A percentile compares a stretch with the other conserved stretches of the same genome.
These are phyloP conservation scores for Adoxophyes honmai DNA, from an alignment of 1,140 invertebrate genomes.

Conservation along the genomic window DNA sequence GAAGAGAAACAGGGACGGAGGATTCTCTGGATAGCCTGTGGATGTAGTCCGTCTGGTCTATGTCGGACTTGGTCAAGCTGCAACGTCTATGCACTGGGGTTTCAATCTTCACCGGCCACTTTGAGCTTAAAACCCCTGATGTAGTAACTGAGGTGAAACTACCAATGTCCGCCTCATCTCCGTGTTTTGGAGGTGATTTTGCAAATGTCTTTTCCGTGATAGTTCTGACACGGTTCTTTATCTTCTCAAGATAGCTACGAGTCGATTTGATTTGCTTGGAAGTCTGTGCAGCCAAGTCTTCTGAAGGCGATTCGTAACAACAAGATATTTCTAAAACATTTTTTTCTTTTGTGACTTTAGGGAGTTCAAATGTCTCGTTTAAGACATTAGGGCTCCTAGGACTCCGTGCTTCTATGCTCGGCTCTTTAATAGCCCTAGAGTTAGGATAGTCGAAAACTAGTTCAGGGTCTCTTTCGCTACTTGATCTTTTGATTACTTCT, in stretches of 20 bases:
- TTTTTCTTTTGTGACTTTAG: conserved; percentile 71
- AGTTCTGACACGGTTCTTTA: conserved; percentile 77
- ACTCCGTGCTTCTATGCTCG: conserved; percentile 43
- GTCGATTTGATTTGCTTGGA: conserved; percentile 73
- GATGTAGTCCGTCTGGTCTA: conserved; percentile 79
- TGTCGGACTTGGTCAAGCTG: conserved; percentile 80
- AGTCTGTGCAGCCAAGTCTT: conserved; percentile 66
- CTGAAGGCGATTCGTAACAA: conserved; percentile 76
- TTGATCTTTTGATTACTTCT: conserved; percentile 44
- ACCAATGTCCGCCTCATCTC: conserved; percentile 66
- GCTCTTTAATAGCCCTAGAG: conserved; percentile 53
- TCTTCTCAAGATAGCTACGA: conserved; percentile 78
- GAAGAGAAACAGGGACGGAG: conserved; percentile 59
- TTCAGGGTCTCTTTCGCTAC: conserved; percentile 52
- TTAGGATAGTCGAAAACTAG: conserved; percentile 57
- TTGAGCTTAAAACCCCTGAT: conserved; percentile 78
- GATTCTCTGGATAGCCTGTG: conserved; percentile 61
- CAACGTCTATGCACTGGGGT: conserved; percentile 52
- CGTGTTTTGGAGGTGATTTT: conserved; percentile 56
- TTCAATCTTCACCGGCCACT: conserved; percentile 45
- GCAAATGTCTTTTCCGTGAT: conserved; percentile 75
- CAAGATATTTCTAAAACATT: conserved; percentile 80
- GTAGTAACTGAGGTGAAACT: conserved; percentile 80
- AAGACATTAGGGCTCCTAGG: conserved; percentile 40
- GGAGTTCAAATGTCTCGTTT: conserved; percentile 45